These are phyloP conservation scores for Neuroterus valhalla DNA, from an alignment of 1,140 invertebrate genomes.

Conservation along the genomic window DNA sequence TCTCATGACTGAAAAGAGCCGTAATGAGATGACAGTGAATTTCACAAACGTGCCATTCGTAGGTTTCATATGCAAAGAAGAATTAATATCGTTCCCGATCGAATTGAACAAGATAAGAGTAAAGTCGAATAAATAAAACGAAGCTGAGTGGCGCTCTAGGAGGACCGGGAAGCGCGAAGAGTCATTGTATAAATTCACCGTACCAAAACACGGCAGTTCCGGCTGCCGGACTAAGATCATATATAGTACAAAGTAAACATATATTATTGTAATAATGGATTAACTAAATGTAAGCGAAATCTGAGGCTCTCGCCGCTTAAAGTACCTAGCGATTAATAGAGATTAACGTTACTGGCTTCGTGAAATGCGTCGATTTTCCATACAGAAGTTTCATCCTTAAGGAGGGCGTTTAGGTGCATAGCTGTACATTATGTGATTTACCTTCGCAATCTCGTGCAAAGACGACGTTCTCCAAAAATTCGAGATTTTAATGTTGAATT, in stretches of 20 bases:
- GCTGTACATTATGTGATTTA: slow-evolving; percentile 20
- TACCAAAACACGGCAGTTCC: slow-evolving; percentile 64
- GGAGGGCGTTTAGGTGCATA: slow-evolving; percentile 19
- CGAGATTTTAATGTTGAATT: background rate
- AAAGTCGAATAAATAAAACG: slow-evolving; percentile 33
- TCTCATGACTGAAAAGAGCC: background rate
- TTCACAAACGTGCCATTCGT: slow-evolving; percentile 26
- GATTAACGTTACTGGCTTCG: slow-evolving; percentile 17
- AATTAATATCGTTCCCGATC: background rate
- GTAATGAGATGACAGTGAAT: slow-evolving; percentile 15
- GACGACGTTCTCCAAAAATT: slow-evolving; percentile 17
- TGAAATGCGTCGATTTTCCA: slow-evolving; percentile 39
- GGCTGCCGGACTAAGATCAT: slow-evolving; percentile 72
- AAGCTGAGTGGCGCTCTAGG: slow-evolving; percentile 27
- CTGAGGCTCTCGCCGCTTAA: slow-evolving; percentile 46
- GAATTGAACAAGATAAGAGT: slow-evolving; percentile 6
- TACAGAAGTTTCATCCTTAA: slow-evolving; percentile 44
- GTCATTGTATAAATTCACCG: slow-evolving; percentile 61
- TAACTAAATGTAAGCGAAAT: slow-evolving; percentile 59
- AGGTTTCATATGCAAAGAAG: background rate
- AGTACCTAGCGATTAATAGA: slow-evolving; percentile 13
- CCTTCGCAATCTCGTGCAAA: slow-evolving; percentile 11
- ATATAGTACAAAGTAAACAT: slow-evolving; percentile 76
- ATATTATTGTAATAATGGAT: slow-evolving; percentile 72
- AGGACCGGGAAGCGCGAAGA: slow-evolving; percentile 35